Evolutionary conservation across 2,888 invertebrate genomes (phyloP), one percentile per base, ranked within the genome.

Genomic region (Hypercompe scribonia): DNA sequence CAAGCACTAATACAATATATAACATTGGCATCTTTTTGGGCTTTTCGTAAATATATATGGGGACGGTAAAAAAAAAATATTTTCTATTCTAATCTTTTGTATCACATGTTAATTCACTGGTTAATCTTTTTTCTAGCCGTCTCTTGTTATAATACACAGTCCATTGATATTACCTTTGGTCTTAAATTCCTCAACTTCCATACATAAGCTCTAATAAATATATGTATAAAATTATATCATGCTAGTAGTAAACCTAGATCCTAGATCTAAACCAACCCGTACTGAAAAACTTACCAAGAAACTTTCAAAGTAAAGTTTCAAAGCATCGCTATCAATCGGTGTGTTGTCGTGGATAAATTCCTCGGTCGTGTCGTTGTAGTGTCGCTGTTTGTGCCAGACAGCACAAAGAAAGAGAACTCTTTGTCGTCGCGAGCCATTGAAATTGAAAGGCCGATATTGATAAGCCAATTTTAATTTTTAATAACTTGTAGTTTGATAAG

Each of bases 391-490:
- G 86, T 73, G 64, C 67, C 64, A 71, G 84, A 83, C 82, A 77
- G 73, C 71, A 83, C 81, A 83, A 83, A 83, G 46, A 81, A 54
- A 76, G 79, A 79, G 78, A 73, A 73, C 79, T 79, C 84, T 81
- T 84, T 86, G 84, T 83, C 78, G 73, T 79, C 76, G 58, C 34
- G 68, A 58, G 28, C 81, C 74, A 78, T 80, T 81, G 77, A 73
- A 81, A 78, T 78, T 69, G 78, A 82, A 79, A 63, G 77, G 77
- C 78, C 68, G 70, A 75, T 80, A 81, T 74, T 81, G 83, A 80
- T 79, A 80, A 83, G 75, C 76, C 79, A 80, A 83, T 82, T 80
- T 84, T 84, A 81, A 81, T 79, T 81, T 79, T 64, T 65, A 74
- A 65, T 76, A 64, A 73, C 65, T 74, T 76, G 68, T 75, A 69